These are phyloP conservation scores for Synergus japonicus DNA, from an alignment of 2,888 invertebrate species.

Conservation along the genomic window DNA sequence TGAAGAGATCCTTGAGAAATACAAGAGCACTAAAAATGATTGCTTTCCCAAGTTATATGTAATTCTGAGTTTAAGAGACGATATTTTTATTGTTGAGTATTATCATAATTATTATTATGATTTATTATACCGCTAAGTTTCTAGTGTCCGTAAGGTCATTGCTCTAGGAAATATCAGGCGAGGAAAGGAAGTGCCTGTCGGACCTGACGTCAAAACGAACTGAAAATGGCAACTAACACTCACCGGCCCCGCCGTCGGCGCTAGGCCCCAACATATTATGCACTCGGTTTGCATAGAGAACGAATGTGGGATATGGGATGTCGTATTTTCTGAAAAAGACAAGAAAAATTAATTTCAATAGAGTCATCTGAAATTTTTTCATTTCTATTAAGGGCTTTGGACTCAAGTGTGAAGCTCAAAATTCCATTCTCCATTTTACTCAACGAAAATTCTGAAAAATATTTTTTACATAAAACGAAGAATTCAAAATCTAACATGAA, in stretches of 20 bases:
- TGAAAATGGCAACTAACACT: constrained; percentile 75
- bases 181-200: constrained; percentile 37
- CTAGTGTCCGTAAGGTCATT: constrained; percentile 28
- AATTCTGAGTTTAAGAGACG: constrained; percentile 18
- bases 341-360: background rate
- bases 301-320: constrained; percentile 96
- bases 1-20: background rate
- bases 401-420: no score
- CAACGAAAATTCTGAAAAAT: no score
- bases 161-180: constrained; percentile 28
- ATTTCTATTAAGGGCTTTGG: no score
- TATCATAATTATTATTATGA: constrained; percentile 37
- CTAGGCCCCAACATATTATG: constrained; percentile 97
- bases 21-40: constrained; percentile 23
- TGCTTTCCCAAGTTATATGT: constrained; percentile 26
- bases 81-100: constrained; percentile 27
- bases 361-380: no score
- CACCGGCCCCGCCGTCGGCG: constrained; percentile 93
- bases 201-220: constrained; percentile 44
- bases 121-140: constrained; percentile 37
- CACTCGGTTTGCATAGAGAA: constrained; percentile 93
- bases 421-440: no score
- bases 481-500: no score
- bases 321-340: constrained; percentile 87
- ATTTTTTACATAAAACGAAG: no score